phyloP scores from a whole-genome alignment of 2,797 vertebrate species.

The Semaprochilodus insignis region DNA sequence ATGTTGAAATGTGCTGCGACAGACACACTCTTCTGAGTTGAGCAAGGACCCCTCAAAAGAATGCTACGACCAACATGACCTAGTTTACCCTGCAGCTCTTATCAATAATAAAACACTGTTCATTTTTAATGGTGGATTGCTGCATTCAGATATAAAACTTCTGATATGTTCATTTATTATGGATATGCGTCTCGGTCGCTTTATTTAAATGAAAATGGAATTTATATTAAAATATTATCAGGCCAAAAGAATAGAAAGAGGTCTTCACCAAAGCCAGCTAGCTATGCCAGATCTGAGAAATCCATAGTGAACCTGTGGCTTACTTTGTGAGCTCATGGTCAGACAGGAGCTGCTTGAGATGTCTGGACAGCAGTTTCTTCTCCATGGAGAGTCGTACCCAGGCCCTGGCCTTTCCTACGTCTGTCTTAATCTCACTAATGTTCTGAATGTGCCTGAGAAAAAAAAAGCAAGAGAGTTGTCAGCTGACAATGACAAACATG shows the following conservation, averaged over 20 bases:
- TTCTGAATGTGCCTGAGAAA: slow-evolving; percentile 94
- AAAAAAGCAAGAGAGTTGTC: not conserved
- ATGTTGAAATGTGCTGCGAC: not conserved
- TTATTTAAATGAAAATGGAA: slow-evolving; percentile 7
- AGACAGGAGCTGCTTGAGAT: slow-evolving; percentile 95
- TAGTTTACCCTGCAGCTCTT: slow-evolving; percentile 66
- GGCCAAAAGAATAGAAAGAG: not conserved
- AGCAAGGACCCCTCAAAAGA: slow-evolving; percentile 54
- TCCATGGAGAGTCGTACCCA: slow-evolving; percentile 99
- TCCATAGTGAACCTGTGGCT: slow-evolving; percentile 59
- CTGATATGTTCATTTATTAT: slow-evolving; percentile 69
- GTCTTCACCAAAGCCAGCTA: not conserved
- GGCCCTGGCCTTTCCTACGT: slow-evolving; percentile 96
- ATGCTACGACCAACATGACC: slow-evolving; percentile 65
- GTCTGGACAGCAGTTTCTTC: slow-evolving; percentile 96
- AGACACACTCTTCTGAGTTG: not conserved
- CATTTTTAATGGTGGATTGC: slow-evolving; percentile 71
- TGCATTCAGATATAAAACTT: slow-evolving; percentile 64
- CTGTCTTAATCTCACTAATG: slow-evolving; percentile 98
- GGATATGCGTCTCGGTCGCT: slow-evolving; percentile 48
- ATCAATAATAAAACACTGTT: slow-evolving; percentile 76
- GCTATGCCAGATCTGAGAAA: not conserved
- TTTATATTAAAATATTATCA: slow-evolving; percentile 20
- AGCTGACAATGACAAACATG: not conserved
- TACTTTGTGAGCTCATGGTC: slow-evolving; percentile 97